Conservation (phyloP, 30 jellyfish, hydroid and myxozoan genomes). For the Aurelia coerulea region DNA sequence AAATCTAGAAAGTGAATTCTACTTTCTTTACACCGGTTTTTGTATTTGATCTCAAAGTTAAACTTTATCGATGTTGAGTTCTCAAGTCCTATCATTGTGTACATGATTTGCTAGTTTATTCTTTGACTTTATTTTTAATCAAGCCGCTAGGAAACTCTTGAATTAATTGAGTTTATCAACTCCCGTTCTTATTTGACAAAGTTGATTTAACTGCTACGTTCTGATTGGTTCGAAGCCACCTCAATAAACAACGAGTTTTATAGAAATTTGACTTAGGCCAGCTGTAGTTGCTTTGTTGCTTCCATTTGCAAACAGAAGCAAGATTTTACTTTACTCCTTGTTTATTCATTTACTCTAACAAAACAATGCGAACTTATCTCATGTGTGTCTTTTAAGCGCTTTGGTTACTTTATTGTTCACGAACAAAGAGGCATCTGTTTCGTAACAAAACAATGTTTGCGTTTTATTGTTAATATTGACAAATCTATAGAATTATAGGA, state of each 20-base stretch:
- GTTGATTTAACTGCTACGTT: neutral
- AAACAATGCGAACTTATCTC: slow-evolving; percentile 63
- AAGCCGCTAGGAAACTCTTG: neutral
- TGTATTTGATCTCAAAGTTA: too few relatives aligned
- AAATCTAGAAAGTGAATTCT: too few relatives aligned
- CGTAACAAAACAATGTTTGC: slow-evolving; percentile 38
- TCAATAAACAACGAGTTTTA: slow-evolving; percentile 33
- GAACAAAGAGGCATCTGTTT: slow-evolving; percentile 33
- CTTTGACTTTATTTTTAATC: too few relatives aligned
- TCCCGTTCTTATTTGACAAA: neutral
- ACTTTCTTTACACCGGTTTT: too few relatives aligned
- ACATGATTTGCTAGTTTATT: too few relatives aligned
- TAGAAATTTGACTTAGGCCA: slow-evolving; percentile 53
- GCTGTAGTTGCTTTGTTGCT: slow-evolving; percentile 53
- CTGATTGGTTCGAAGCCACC: slow-evolving; percentile 31
- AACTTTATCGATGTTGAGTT: too few relatives aligned
- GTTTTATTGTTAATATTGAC: slow-evolving; percentile 68
- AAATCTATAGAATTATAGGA: slow-evolving; percentile 42
- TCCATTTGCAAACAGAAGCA: slow-evolving; percentile 31
- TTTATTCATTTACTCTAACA: slow-evolving; percentile 29
- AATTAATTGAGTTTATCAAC: slow-evolving; percentile 8
- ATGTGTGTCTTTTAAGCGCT: slow-evolving; percentile 72
- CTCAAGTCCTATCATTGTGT: too few relatives aligned
- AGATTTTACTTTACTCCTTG: slow-evolving; percentile 39
- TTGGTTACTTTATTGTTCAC: slow-evolving; percentile 35